Evolutionary conservation across 2,797 vertebrate species (phyloP).

Genomic region (Fistularia commersonii): DNA sequence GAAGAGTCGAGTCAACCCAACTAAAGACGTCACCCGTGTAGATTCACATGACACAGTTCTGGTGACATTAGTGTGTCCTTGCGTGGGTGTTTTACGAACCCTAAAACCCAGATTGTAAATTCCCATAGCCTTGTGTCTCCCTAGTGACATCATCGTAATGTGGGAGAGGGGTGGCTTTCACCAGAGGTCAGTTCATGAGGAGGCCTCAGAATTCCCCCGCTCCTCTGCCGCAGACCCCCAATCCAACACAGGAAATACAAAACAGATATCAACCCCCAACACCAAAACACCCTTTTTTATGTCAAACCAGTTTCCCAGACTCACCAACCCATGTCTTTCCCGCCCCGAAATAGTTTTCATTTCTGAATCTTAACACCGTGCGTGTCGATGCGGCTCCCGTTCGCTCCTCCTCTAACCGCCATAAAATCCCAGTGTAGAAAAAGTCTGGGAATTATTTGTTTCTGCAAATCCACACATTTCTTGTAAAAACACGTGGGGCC

Average conservation of each 20-base stretch:
- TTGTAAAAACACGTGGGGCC: too few relatives aligned
- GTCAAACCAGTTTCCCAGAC: too few relatives aligned
- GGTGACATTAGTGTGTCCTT: conserved; percentile 23
- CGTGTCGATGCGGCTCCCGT: too few relatives aligned
- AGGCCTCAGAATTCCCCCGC: conserved; percentile 48
- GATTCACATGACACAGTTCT: conserved; percentile 3
- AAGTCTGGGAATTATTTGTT: too few relatives aligned
- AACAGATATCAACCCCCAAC: conserved; percentile 55
- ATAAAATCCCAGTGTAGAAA: too few relatives aligned
- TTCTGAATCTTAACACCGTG: too few relatives aligned
- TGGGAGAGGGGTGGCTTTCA: conserved; percentile 23
- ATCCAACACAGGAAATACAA: conserved; percentile 58
- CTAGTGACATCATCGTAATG: conserved; percentile 45
- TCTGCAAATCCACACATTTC: too few relatives aligned
- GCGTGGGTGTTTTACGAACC: conserved; percentile 40
- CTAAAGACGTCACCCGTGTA: not conserved
- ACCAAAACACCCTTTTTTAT: conserved; percentile 3
- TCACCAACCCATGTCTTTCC: too few relatives aligned
- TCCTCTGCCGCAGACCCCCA: conserved; percentile 29
- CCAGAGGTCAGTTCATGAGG: conserved; percentile 41
- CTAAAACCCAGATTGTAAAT: conserved; percentile 47
- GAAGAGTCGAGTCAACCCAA: not conserved
- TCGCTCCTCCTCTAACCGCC: too few relatives aligned
- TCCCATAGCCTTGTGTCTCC: conserved; percentile 43
- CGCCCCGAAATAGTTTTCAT: too few relatives aligned